Evolutionary conservation across 2,113 vertebrate species (phyloP), one percentile per base, ranked within the genome.

Genomic region (Cynopterus brachyotis): DNA sequence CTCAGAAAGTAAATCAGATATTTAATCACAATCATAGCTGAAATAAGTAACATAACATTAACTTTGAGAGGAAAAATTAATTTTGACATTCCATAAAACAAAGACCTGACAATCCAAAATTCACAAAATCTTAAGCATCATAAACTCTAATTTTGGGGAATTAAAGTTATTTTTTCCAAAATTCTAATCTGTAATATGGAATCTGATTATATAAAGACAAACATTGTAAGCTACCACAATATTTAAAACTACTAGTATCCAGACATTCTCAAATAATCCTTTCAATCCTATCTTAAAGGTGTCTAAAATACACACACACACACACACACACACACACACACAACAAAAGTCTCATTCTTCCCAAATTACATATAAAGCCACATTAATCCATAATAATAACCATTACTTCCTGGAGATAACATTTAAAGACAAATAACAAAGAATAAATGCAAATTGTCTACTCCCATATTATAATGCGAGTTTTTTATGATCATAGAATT

Each of bases 21-120:
- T 80, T 94, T 96, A 69, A 95, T 50, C 79, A 92, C 30, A 95
- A 75, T 89, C 80, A 83, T 78, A 91, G 81, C 7, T 66, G 16
- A 92, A 82, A 57, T 73, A 81, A 64, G 40, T 72, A 89, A 89
- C 4, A 78, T 16, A 80, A 69, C 9, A 19, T 24, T 20, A 84
- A 73, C 69, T 94, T 89, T 88, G 57, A 93, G n/a, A 82, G 17
- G 20, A 91, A 89, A 85, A 35, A 11, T 80, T 17, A 94, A 95
- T 81, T 66, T 50, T 85, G 67, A 82, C 7, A 91, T 79, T 91
- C 12, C 5, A 81, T 47, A 85, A 87, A 95, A 87, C 67, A 91
- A 93, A 96, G 95, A 87, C 9, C 19, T 59, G 40, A 64, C 6
- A 32, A 83, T 47, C 11, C n/a, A 93, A 97, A 73, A 50, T 45